phyloP scores from a whole-genome alignment of 92 coral and sea anemone species.

The Phenganax subtilis region DNA sequence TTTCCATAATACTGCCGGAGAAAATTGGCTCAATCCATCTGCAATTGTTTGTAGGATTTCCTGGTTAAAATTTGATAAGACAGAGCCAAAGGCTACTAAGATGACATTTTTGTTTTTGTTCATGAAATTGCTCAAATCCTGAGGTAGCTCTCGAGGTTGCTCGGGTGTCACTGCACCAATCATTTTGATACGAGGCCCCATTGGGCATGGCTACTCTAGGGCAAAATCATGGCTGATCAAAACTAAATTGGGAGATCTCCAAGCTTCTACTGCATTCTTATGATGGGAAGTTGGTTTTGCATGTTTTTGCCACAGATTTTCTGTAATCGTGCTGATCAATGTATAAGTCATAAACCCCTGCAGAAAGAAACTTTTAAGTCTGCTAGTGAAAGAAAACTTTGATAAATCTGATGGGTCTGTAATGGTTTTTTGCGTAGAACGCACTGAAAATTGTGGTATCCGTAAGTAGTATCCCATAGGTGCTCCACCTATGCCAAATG shows the following conservation, averaged over 20 bases:
- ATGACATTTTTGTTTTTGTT: conserved; percentile 30
- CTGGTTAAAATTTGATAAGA: conserved; percentile 28
- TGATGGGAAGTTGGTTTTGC: conserved; percentile 54
- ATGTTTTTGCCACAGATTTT: conserved; percentile 59
- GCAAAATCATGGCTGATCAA: conserved; percentile 73
- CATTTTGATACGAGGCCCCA: conserved; percentile 68
- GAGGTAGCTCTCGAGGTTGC: conserved; percentile 52
- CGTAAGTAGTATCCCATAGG: conserved; percentile 60
- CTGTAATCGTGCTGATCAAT: conserved; percentile 42
- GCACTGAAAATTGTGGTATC: conserved; percentile 58
- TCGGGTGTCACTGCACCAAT: conserved; percentile 76
- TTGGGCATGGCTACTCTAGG: conserved; percentile 59
- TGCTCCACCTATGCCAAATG: conserved; percentile 65
- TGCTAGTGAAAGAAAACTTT: conserved; percentile 48
- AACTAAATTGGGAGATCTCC: conserved; percentile 54
- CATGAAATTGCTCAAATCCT: conserved; percentile 50
- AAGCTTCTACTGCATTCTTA: conserved; percentile 50
- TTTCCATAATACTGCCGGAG: conserved; percentile 68
- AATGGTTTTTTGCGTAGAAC: conserved; percentile 45
- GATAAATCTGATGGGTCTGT: conserved; percentile 1
- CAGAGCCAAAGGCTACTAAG: conserved; percentile 47
- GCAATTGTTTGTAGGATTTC: conserved; percentile 53
- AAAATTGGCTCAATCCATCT: conserved; percentile 49
- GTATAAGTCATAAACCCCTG: conserved; percentile 27
- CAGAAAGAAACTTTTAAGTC: conserved; percentile 51